phyloP scores from a whole-genome alignment of 1,140 invertebrate species.

The Elymnias hypermnestra region DNA sequence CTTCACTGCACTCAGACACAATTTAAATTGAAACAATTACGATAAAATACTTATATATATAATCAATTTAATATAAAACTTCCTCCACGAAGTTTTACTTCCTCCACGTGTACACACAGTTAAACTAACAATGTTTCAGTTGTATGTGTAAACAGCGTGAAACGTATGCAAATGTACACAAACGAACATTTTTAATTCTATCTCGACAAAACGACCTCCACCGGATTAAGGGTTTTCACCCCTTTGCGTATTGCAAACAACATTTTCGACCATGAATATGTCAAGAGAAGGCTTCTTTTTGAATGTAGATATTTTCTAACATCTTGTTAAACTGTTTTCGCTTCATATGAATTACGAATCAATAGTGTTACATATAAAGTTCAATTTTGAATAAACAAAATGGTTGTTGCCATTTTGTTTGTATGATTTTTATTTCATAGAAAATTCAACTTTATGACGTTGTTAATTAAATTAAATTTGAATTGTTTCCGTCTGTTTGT shows the following conservation, averaged over 20 bases:
- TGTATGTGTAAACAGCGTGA: conserved; percentile 13
- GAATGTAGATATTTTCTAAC: not conserved
- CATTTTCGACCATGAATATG: not conserved
- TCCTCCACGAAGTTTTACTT: no score
- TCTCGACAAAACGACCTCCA: conserved; percentile 35
- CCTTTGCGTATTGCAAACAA: conserved; percentile 6
- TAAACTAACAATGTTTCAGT: conserved; percentile 1
- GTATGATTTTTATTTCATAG: not conserved
- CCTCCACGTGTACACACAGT: no score
- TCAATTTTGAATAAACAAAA: not conserved
- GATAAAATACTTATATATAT: no score
- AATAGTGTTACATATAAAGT: not conserved
- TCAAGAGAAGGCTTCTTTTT: not conserved
- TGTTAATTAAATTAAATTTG: conserved; percentile 15
- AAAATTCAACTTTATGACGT: not conserved
- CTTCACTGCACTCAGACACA: no score
- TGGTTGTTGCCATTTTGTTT: not conserved
- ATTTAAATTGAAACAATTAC: no score
- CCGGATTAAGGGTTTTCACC: conserved; percentile 35
- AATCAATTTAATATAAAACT: no score
- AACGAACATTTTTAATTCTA: conserved; percentile 41
- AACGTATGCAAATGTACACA: conserved; percentile 39
- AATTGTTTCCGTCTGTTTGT: not conserved
- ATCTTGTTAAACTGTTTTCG: not conserved
- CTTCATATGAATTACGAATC: not conserved